Conservation (phyloP, 2,888 invertebrate genomes). For the Hemithea aestivaria region DNA sequence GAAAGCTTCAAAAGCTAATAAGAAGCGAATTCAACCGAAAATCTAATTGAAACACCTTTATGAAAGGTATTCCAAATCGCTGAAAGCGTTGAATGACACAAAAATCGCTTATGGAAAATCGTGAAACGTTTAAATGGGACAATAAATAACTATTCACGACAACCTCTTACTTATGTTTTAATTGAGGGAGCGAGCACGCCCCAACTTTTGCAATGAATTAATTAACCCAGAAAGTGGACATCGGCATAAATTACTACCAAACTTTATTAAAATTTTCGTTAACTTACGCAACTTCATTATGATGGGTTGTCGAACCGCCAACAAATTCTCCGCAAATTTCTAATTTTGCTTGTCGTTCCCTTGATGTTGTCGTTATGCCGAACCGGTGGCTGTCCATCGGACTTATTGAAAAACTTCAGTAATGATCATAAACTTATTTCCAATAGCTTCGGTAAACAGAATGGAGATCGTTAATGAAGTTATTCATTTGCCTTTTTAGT, state of each 20-base stretch:
- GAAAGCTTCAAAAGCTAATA: too few species aligned
- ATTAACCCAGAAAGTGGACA: constrained; percentile 50
- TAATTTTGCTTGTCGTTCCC: constrained; percentile 56
- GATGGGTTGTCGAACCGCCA: constrained; percentile 41
- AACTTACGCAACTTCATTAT: constrained; percentile 48
- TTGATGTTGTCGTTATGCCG: constrained; percentile 49
- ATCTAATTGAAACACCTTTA: too few species aligned
- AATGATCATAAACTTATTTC: constrained; percentile 27
- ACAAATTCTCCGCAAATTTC: constrained; percentile 49
- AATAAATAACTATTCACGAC: constrained; percentile 53
- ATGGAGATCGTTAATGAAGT: constrained; percentile 24
- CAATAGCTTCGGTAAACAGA: constrained; percentile 22
- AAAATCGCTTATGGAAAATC: neutral
- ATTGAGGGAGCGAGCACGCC: constrained; percentile 44
- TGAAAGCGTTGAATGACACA: too few species aligned
- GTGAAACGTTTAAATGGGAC: constrained; percentile 30
- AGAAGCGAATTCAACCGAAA: too few species aligned
- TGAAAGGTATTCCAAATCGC: too few species aligned
- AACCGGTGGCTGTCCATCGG: constrained; percentile 26
- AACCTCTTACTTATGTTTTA: constrained; percentile 44
- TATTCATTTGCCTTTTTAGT: neutral
- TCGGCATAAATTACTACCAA: constrained; percentile 43
- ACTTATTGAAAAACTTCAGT: constrained; percentile 31
- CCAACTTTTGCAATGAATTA: constrained; percentile 60
- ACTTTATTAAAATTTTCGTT: constrained; percentile 57